These are phyloP conservation scores for Pica pica DNA, from an alignment of 2,113 vertebrate species.

Conservation along the genomic window DNA sequence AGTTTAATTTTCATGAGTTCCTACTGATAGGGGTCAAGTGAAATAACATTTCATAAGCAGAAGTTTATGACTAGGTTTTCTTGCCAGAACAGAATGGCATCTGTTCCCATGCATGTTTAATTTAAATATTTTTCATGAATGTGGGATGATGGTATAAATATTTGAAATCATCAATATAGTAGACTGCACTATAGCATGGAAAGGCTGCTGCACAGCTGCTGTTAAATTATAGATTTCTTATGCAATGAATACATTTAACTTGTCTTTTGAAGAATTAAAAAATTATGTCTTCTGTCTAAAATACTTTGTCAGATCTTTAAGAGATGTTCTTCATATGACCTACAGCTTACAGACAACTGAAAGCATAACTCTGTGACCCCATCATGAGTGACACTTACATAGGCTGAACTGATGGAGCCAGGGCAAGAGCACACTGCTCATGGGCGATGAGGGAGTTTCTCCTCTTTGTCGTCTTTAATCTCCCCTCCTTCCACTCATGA, in stretches of 20 bases:
- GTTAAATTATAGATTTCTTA: slow-evolving; percentile 71
- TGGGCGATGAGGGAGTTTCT: not conserved
- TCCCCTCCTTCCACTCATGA: not conserved
- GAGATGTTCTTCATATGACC: slow-evolving; percentile 53
- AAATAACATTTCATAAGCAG: slow-evolving; percentile 61
- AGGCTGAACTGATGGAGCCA: not conserved
- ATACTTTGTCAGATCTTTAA: slow-evolving; percentile 57
- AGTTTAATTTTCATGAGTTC: slow-evolving; percentile 61
- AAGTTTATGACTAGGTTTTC: slow-evolving; percentile 66
- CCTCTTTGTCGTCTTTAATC: slow-evolving; percentile 23
- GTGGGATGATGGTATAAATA: slow-evolving; percentile 71
- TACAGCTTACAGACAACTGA: slow-evolving; percentile 39
- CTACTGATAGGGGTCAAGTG: slow-evolving; percentile 58
- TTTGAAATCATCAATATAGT: slow-evolving; percentile 72
- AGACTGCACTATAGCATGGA: slow-evolving; percentile 66
- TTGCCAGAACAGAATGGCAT: slow-evolving; percentile 65
- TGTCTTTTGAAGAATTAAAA: slow-evolving; percentile 69
- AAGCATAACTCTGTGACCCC: slow-evolving; percentile 39
- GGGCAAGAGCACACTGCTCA: not conserved
- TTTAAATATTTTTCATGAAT: slow-evolving; percentile 71
- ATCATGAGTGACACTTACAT: not conserved
- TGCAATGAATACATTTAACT: slow-evolving; percentile 70
- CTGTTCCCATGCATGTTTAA: slow-evolving; percentile 70
- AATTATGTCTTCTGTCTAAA: slow-evolving; percentile 65
- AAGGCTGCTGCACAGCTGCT: slow-evolving; percentile 65